Percentiles rank a stretch among this genome's conserved stretches.
Evolutionary conservation across 2,113 vertebrate species (phyloP).

Genomic region (Embiotoca jacksoni): DNA sequence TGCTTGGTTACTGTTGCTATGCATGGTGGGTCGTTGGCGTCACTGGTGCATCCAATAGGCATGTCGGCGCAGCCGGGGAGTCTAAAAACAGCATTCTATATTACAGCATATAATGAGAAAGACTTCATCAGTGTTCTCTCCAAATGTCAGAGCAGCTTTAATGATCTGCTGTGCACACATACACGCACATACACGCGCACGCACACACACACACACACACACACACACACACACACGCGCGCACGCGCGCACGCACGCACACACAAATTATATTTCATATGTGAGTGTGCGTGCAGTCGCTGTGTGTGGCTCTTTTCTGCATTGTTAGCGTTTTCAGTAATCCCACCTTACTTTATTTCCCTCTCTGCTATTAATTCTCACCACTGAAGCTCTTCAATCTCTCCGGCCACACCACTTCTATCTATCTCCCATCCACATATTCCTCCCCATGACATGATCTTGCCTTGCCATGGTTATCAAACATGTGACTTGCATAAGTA

Average conservation of each 20-base stretch:
- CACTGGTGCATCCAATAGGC: slow-evolving; percentile 79
- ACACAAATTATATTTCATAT: slow-evolving; percentile 30
- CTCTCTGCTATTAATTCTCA: slow-evolving; percentile 41
- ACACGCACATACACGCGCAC: not conserved
- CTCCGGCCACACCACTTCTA: slow-evolving; percentile 17
- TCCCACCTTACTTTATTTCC: slow-evolving; percentile 56
- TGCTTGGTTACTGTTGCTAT: slow-evolving; percentile 88
- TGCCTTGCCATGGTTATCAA: slow-evolving; percentile 16
- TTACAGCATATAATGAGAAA: slow-evolving; percentile 79
- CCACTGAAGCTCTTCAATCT: slow-evolving; percentile 37
- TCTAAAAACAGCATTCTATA: slow-evolving; percentile 83
- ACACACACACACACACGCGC: not conserved
- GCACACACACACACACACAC: not conserved
- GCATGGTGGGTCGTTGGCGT: slow-evolving; percentile 75
- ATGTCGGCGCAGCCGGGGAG: slow-evolving; percentile 62
- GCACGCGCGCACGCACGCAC: slow-evolving; percentile 18
- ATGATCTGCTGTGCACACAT: slow-evolving; percentile 62
- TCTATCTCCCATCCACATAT: slow-evolving; percentile 13
- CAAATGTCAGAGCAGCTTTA: slow-evolving; percentile 81
- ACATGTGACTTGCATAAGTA: slow-evolving; percentile 18
- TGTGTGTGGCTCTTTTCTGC: slow-evolving; percentile 58
- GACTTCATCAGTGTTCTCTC: slow-evolving; percentile 76
- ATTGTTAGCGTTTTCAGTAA: slow-evolving; percentile 52
- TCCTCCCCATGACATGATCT: not conserved
- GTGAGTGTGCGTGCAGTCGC: slow-evolving; percentile 17